Percentiles rank a stretch among this genome's conserved stretches.
phyloP scores from a whole-genome alignment of 2,797 vertebrate species.

The Calcarius lapponicus region DNA sequence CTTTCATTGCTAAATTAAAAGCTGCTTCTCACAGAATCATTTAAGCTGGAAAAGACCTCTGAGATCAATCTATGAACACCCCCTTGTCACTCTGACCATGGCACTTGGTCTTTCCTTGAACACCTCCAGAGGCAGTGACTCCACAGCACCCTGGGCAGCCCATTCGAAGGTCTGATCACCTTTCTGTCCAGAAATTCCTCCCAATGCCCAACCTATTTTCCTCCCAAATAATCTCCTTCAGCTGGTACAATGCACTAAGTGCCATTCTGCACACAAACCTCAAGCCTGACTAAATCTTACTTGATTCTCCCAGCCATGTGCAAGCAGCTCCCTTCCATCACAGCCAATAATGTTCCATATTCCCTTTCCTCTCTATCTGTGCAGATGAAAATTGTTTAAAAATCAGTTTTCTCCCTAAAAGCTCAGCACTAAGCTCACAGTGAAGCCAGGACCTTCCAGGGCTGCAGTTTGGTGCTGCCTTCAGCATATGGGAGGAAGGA shows the following conservation, averaged over 20 bases:
- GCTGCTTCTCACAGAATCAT: not conserved
- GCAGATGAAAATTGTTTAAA: not conserved
- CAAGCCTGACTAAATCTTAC: not conserved
- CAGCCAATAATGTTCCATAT: not conserved
- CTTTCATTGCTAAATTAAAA: not conserved
- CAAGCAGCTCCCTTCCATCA: not conserved
- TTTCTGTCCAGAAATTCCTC: not conserved
- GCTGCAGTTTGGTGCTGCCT: not conserved
- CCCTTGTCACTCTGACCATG: rapidly evolving
- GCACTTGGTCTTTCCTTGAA: not conserved
- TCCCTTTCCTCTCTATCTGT: not conserved
- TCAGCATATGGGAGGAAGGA: not conserved
- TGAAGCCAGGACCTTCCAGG: not conserved
- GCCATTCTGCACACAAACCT: not conserved
- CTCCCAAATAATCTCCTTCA: not conserved
- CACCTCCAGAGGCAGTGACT: not conserved
- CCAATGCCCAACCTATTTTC: not conserved
- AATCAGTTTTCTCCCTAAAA: not conserved
- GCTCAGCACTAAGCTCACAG: not conserved
- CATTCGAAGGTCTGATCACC: not conserved
- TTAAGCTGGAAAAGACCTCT: not conserved
- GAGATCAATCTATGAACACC: not conserved
- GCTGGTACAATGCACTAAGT: not conserved
- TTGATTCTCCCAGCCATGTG: not conserved
- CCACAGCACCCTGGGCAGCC: not conserved